Conservation (phyloP, 2,888 invertebrate genomes). For the Tetanocera ferruginea region DNA sequence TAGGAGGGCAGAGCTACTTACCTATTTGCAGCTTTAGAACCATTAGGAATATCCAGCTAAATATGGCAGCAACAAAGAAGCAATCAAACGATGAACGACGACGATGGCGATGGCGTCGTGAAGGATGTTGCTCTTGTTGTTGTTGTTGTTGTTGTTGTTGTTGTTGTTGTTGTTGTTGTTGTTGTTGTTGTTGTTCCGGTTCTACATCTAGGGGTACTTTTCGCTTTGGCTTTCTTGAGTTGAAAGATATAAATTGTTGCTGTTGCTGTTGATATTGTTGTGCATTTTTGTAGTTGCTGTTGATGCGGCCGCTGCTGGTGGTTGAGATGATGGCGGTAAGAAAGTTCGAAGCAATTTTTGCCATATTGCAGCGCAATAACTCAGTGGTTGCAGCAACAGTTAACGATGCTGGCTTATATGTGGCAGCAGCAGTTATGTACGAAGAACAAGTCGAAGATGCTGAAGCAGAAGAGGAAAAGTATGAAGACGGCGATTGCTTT, state of each 20-base stretch:
- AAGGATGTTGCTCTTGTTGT: constrained; percentile 36
- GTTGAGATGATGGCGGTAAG: constrained; percentile 17
- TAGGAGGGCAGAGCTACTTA: constrained; percentile 40
- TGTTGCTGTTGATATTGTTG: constrained; percentile 36
- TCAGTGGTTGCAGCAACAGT: constrained; percentile 22
- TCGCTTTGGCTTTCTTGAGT: constrained; percentile 47
- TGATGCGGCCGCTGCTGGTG: constrained; percentile 36
- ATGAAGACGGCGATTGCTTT: not conserved
- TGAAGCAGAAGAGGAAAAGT: not conserved
- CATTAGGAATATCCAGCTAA: constrained; percentile 49
- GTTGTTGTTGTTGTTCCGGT: not conserved
- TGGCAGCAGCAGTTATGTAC: not conserved
- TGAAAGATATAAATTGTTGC: constrained; percentile 46
- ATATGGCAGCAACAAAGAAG: constrained; percentile 39
- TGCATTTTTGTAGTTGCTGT: constrained; percentile 24
- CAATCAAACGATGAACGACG: constrained; percentile 22
- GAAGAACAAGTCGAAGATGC: constrained; percentile 10
- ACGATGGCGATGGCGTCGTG: not conserved
- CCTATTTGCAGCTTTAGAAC: constrained; percentile 49
- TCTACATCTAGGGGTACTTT: constrained; percentile 36
- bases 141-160: constrained; percentile 23
- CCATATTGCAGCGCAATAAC: constrained; percentile 35
- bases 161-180: constrained; percentile 25
- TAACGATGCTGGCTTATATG: constrained; percentile 7
- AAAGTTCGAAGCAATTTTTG: constrained; percentile 33